Evolutionary conservation across 23 tunicate species (phyloP), one percentile per base, ranked within the genome.

Genomic region (Botrylloides violaceus): DNA sequence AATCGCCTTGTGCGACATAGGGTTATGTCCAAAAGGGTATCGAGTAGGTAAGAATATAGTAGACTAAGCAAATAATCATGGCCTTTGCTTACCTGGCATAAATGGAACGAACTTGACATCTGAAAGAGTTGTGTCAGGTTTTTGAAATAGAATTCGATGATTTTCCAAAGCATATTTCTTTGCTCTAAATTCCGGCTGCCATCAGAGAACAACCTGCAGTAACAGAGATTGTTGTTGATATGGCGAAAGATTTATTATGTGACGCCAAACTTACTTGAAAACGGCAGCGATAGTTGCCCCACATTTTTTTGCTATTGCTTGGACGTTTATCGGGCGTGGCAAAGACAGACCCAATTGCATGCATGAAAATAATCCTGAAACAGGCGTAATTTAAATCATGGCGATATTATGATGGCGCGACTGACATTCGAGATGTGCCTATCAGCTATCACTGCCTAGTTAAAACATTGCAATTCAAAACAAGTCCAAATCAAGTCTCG

Each of bases 281-380:
- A 68, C 29, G 12, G 37, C 36, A 9, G 58, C 25, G 26, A 43
- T 43, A 32, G 37, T 68, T 43, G 36, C 25, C 58, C 58, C 74
- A 43, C 74, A 68, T 37, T 68, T 68, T 4, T 53, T 23, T 0
- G 74, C 15, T 19, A 68, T 19, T 15, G 23, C 28, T 12, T 39
- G 26, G 29, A 68, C 28, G 30, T 43, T n/a, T n/a, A n/a, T n/a
- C n/a, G n/a, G n/a, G n/a, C n/a, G n/a, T n/a, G n/a, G 21, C 1
- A 36, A 23, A 23, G 56, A 36, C 23, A 68, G 26, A n/a, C 29
- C 28, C 58, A 68, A 5, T 19, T 2, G 74, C 1, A 68, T 22
- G 28, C 74, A 68, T 38, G 58, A n/a, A 1, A 68, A 68, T 22
- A 68, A 43, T 20, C 74, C 74, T 68, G 57, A 19, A 37, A 0